phyloP scores from a whole-genome alignment of 2,113 vertebrate species.

The Coregonus clupeaformis region DNA sequence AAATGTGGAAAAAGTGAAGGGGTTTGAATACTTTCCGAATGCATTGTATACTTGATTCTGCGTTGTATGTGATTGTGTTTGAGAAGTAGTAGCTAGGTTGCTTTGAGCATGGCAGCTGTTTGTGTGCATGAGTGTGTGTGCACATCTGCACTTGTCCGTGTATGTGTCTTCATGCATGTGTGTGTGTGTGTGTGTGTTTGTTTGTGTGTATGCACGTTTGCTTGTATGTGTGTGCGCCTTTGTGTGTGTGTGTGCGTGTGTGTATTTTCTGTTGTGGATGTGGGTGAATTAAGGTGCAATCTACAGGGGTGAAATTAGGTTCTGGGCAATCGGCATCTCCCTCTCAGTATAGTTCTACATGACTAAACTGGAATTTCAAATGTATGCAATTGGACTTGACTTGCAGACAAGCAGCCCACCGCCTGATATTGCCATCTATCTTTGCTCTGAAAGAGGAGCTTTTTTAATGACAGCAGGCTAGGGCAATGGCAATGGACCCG shows the following conservation, averaged over 20 bases:
- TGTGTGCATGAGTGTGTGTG: constrained; percentile 8
- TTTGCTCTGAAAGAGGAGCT: constrained; percentile 22
- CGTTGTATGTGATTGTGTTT: constrained; percentile 16
- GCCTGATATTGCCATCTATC: constrained; percentile 32
- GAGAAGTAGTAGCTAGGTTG: not conserved
- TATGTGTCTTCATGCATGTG: constrained; percentile 12
- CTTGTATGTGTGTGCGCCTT: not conserved
- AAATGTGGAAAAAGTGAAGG: too few relatives aligned
- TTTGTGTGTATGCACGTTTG: constrained; percentile 5
- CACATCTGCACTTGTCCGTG: not conserved
- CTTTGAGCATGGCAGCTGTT: constrained; percentile 8
- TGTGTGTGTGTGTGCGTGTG: constrained; percentile 4
- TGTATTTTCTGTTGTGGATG: not conserved
- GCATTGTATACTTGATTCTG: not conserved
- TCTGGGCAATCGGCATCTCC: constrained; percentile 6
- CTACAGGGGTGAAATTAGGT: constrained; percentile 24
- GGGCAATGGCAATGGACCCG: constrained; percentile 31
- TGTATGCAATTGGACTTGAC: constrained; percentile 31
- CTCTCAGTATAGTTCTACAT: constrained; percentile 25
- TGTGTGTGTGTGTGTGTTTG: not conserved
- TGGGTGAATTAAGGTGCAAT: not conserved
- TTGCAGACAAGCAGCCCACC: constrained; percentile 36
- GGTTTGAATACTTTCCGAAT: too few relatives aligned
- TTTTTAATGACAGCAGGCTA: constrained; percentile 39
- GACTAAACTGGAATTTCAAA: constrained; percentile 28